Conservation (phyloP, 1,140 invertebrate genomes). For the Trichoplusia ni region DNA sequence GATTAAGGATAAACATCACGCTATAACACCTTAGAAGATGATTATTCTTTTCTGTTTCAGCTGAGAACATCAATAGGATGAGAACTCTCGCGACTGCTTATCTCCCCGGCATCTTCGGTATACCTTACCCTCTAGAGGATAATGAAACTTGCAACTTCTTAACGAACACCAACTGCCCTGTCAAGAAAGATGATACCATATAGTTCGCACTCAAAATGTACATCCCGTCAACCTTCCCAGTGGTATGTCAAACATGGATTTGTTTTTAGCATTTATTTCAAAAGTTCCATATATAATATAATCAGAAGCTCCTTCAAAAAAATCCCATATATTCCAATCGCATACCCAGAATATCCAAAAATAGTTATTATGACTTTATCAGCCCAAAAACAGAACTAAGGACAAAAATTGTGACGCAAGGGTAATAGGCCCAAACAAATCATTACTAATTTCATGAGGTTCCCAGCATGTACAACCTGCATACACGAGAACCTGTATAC, state of each 20-base stretch:
- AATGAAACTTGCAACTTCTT: not conserved
- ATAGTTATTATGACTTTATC: not conserved
- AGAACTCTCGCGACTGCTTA: constrained; percentile 2
- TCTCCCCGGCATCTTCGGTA: not conserved
- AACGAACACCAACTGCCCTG: not conserved
- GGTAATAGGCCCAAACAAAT: too few species aligned
- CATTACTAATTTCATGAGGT: too few species aligned
- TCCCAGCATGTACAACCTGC: too few species aligned
- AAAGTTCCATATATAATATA: too few species aligned
- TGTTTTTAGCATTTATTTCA: not conserved
- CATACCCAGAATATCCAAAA: not conserved
- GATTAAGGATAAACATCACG: too few species aligned
- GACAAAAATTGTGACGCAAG: too few species aligned
- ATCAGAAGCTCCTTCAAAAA: too few species aligned
- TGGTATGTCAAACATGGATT: not conserved
- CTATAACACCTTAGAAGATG: too few species aligned
- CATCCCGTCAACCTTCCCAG: not conserved
- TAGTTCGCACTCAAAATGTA: not conserved
- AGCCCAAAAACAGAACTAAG: too few species aligned
- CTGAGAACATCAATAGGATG: not conserved
- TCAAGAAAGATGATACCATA: not conserved
- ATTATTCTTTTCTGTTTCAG: not conserved
- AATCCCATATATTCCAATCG: too few species aligned
- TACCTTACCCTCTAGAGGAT: not conserved
- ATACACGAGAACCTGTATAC: too few species aligned